Conservation (phyloP, 2,797 vertebrate species). For the Macrochelys suwanniensis region DNA sequence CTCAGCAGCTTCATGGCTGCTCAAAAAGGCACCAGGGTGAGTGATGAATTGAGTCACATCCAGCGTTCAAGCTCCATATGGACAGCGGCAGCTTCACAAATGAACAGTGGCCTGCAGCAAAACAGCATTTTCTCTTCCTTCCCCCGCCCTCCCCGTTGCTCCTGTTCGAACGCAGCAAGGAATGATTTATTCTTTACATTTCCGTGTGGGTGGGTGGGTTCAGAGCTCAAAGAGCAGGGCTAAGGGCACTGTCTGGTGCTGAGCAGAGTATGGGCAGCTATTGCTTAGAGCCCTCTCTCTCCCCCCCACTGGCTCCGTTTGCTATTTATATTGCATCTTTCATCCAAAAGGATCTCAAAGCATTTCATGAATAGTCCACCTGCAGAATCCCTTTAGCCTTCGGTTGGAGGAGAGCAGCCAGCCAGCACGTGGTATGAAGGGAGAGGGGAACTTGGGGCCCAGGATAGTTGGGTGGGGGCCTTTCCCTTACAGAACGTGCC, state of each 20-base stretch:
- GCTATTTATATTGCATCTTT: neutral
- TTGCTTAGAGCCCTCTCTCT: neutral
- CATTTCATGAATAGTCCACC: neutral
- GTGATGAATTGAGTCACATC: conserved; percentile 25
- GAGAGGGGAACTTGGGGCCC: neutral
- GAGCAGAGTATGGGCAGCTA: neutral
- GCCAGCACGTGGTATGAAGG: neutral
- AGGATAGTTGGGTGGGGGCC: neutral
- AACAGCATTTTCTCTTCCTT: conserved; percentile 11
- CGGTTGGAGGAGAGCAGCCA: neutral
- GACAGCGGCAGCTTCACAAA: conserved; percentile 16
- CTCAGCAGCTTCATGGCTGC: conserved; percentile 46
- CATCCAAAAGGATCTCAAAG: neutral
- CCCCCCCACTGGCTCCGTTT: neutral
- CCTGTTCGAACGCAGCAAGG: neutral
- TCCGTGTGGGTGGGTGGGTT: neutral
- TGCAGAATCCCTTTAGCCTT: neutral
- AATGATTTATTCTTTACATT: fast-evolving
- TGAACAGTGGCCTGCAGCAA: conserved; percentile 13
- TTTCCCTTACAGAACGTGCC: neutral
- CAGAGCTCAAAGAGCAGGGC: neutral
- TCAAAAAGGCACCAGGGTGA: neutral
- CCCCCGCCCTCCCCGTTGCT: neutral
- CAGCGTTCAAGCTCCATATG: conserved; percentile 24
- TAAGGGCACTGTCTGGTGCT: neutral